Evolutionary conservation across 2,797 vertebrate genomes (phyloP), one percentile per base, ranked within the genome.

Genomic region (Gallinago stenura): DNA sequence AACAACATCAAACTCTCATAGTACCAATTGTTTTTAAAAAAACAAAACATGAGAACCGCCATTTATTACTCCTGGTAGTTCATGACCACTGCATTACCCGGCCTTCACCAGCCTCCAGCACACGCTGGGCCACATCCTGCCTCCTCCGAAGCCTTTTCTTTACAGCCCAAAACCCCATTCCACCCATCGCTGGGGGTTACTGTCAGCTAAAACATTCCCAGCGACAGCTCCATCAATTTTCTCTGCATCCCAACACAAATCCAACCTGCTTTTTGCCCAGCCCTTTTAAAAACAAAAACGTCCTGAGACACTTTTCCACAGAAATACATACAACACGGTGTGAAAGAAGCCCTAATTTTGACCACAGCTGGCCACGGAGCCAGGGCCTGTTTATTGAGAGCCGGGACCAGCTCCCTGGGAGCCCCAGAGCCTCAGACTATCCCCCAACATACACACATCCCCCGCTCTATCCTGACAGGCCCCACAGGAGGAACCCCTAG

Each of bases 221-320:
- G 21, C 1, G 0, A 24, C 43, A 60, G 39, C 17, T 51, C 39
- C 12, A 62, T 10, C 26, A 31, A 33, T n/a, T 18, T 37, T 14
- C 35, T 37, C 68, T 13, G 35, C 66, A 31, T 2, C 26, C 33
- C 62, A 17, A 30, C 26, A 22, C 0, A 13, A 58, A 65, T 6
- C 19, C 46, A 31, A 53, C 20, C 11, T 16, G 0, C 7, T 54
- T 51, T 62, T 16, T 9, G 3, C 16, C 24, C 64, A 15, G 3
- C 12, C 7, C 8, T 39, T 77, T 22, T 46, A 62, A 33, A 79
- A 43, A 9, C 20, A 21, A 20, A 21, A 48, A 4, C 1, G 4
- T 18, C 10, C 4, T 0, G 1, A 53, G 14, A 33, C 1, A 3
- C 12, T 54, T 9, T 28, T 28, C 33, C 21, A 5, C 0, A 0